Conservation (phyloP, 2,113 vertebrate genomes). For the Elgaria multicarinata region DNA sequence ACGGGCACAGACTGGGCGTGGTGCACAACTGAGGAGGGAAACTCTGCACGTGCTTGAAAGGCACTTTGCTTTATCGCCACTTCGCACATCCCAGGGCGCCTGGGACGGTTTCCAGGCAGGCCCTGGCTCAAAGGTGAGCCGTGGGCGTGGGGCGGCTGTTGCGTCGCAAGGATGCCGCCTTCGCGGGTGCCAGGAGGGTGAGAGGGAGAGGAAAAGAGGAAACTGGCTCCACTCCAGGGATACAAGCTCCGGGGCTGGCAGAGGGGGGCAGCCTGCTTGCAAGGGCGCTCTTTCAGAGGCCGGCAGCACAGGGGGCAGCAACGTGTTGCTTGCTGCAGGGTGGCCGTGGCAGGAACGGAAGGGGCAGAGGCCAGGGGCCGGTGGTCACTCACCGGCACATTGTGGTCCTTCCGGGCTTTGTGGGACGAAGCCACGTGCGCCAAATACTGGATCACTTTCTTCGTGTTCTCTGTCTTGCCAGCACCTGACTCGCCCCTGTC, state of each 20-base stretch:
- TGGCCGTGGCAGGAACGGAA: not conserved
- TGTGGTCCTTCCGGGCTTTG: constrained; percentile 77
- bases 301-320: fast-evolving
- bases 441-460: constrained; percentile 94
- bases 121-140: not conserved
- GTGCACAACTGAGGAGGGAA: not conserved
- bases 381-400: constrained; percentile 76
- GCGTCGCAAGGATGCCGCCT: not conserved
- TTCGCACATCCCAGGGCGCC: not conserved
- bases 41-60: not conserved
- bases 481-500: constrained; percentile 91
- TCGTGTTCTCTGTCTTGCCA: constrained; percentile 94
- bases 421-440: constrained; percentile 91
- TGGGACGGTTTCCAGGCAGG: not conserved
- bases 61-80: not conserved
- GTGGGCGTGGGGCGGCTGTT: not conserved
- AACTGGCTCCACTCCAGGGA: not conserved
- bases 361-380: constrained; percentile 17
- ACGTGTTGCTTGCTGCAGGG: fast-evolving
- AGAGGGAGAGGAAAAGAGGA: not conserved
- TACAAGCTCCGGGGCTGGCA: not conserved
- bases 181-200: not conserved
- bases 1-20: not conserved
- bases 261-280: not conserved
- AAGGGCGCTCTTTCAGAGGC: not conserved